Percentiles rank a stretch among this genome's conserved stretches.
These are phyloP conservation scores for Unio pictorum DNA, from an alignment of 2,888 invertebrate species.

Conservation along the genomic window DNA sequence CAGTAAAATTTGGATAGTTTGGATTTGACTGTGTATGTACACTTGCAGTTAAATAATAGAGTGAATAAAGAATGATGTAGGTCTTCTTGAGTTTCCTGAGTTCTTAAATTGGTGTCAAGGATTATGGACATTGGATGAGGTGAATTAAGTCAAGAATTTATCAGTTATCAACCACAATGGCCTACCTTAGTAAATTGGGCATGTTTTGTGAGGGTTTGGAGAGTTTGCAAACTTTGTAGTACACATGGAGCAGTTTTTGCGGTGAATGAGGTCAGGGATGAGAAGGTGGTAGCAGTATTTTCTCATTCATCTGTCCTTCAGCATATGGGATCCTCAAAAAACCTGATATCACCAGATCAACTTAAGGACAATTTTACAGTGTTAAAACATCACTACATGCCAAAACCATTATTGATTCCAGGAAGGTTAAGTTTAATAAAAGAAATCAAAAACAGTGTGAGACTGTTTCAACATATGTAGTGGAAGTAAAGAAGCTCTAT, in stretches of 20 bases:
- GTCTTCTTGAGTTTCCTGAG: no score
- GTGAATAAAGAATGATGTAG: no score
- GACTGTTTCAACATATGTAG: constrained; percentile 12
- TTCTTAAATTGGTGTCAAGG: no score
- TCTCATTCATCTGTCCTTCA: constrained; percentile 8
- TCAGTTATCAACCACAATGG: not conserved
- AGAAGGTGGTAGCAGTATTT: constrained; percentile 12
- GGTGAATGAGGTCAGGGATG: constrained; percentile 7
- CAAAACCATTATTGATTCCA: constrained; percentile 13
- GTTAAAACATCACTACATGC: constrained; percentile 12
- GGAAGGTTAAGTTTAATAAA: constrained; percentile 20
- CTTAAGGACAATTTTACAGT: constrained; percentile 8
- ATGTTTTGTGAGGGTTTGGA: constrained; percentile 9
- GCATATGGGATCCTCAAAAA: constrained; percentile 6
- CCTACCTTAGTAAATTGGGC: constrained; percentile 10
- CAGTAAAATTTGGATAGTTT: no score
- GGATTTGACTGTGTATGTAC: no score
- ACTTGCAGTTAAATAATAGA: no score
- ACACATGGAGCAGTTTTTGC: constrained; percentile 9
- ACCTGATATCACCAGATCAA: constrained; percentile 9
- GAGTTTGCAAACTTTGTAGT: constrained; percentile 5
- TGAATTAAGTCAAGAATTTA: no score
- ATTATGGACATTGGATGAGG: no score
- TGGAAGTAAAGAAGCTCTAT: constrained; percentile 1
- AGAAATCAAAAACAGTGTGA: constrained; percentile 13